A percentile compares a stretch with the other conserved stretches of the same genome.
These are phyloP conservation scores for Neomonachus schauinslandi DNA, from an alignment of 2,113 vertebrate species.

Conservation along the genomic window DNA sequence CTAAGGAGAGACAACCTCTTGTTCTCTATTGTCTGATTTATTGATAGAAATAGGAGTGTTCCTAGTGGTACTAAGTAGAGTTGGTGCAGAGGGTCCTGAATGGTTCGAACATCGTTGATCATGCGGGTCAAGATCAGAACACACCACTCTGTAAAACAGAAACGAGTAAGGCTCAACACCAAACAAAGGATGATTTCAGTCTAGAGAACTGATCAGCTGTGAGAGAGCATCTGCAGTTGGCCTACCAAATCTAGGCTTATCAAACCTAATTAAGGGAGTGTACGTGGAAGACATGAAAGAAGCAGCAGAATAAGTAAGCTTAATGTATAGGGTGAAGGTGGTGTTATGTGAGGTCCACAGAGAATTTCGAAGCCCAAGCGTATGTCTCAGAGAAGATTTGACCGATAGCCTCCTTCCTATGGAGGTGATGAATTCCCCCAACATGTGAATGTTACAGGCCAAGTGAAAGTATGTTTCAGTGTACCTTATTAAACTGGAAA, in stretches of 20 bases:
- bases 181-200: not conserved
- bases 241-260: not conserved
- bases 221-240: not conserved
- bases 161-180: accelerated
- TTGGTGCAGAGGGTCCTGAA: not conserved
- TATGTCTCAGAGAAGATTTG: not conserved
- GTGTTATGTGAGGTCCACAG: no score
- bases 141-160: not conserved
- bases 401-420: not conserved
- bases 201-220: not conserved
- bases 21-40: not conserved
- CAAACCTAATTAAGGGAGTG: not conserved
- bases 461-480: not conserved
- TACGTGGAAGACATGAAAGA: not conserved
- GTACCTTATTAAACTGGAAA: not conserved
- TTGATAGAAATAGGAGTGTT: not conserved
- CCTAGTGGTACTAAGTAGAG: not conserved
- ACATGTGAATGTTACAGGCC: not conserved
- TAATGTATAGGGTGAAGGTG: accelerated
- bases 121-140: not conserved
- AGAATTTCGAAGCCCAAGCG: not conserved
- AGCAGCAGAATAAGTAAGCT: not conserved
- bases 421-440: not conserved
- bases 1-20: not conserved
- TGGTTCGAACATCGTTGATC: not conserved